Evolutionary conservation across 2,888 invertebrate genomes (phyloP), one percentile per base, ranked within the genome.

Genomic region (Rhagonycha fulva): DNA sequence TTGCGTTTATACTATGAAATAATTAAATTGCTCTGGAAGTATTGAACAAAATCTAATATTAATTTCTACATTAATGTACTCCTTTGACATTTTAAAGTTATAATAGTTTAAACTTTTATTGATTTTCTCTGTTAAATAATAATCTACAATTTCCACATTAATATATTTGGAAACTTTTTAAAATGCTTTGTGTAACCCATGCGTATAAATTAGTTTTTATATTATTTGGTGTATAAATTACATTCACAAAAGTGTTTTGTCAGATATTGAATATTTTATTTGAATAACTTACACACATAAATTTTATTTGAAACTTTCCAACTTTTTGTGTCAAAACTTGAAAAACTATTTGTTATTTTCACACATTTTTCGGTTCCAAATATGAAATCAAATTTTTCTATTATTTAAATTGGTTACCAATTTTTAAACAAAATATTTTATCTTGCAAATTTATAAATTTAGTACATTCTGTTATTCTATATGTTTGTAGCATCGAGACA

Each of bases 401-500:
- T 32, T 32, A 32, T 32, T 32, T 12, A 32, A 12, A 32, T 32
- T 32, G 12, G 32, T 32, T 32, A 32, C 32, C 12, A 32, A 32
- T 32, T 32, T 32, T 32, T 32, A 32, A 32, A 32, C 32, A 2
- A 32, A 32, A 32, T 32, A 32, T 32, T 32, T 12, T n/a, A 32
- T 32, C 19, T 32, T 2, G 12, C 12, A 12, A 2, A 4, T 32
- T 4, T 32, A 12, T 12, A 32, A 32, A 12, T 32, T 19, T 32
- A 5, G 4, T 32, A n/a, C 32, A 63, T 14, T n/a, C 23, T 63
- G 9, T 1, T 79, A 30, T 70, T 68, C 47, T 26, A 30, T 66
- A 12, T 32, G 12, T 74, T 86, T 88, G 24, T 89, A 96, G 96
- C 97, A 97, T 91, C 93, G 98, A 84, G 98, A 99, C 90, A 99